Evolutionary conservation across 2,113 vertebrate genomes (phyloP).

Genomic region (Hyla sarda): DNA sequence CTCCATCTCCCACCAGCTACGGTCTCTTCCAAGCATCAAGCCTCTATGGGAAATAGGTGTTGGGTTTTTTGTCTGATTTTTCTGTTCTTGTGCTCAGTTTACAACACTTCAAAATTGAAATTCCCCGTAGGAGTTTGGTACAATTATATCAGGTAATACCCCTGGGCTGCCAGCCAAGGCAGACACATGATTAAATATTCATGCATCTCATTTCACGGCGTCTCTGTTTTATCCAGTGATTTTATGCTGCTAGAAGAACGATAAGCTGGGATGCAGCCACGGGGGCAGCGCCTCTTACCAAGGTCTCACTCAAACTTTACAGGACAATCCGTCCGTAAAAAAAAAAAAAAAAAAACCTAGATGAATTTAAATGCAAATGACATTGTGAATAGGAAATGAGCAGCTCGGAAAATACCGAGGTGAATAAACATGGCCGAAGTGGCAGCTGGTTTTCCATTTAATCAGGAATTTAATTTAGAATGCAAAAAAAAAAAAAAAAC

Average conservation of each 20-base stretch:
- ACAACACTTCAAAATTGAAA: slow-evolving; percentile 53
- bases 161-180: slow-evolving; percentile 49
- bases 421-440: slow-evolving; percentile 16
- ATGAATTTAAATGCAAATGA: slow-evolving; percentile 49
- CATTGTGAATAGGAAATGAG: not conserved
- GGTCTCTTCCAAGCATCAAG: not conserved
- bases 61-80: slow-evolving; percentile 11
- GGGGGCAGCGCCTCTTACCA: slow-evolving; percentile 25
- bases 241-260: slow-evolving; percentile 51
- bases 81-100: slow-evolving; percentile 50
- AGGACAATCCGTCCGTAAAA: slow-evolving; percentile 14
- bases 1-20: not conserved
- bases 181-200: slow-evolving; percentile 55
- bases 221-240: slow-evolving; percentile 48
- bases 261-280: slow-evolving; percentile 38
- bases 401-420: not conserved
- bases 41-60: slow-evolving; percentile 33
- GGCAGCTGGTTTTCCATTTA: slow-evolving; percentile 21
- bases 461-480: slow-evolving; percentile 36
- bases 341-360: not conserved
- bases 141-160: slow-evolving; percentile 59
- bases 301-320: slow-evolving; percentile 37
- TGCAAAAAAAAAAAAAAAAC: slow-evolving; percentile 19
- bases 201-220: slow-evolving; percentile 55
- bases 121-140: slow-evolving; percentile 52